Base-by-base conservation (phyloP, 2,888 invertebrate species). In the Anodontia alba region DNA sequence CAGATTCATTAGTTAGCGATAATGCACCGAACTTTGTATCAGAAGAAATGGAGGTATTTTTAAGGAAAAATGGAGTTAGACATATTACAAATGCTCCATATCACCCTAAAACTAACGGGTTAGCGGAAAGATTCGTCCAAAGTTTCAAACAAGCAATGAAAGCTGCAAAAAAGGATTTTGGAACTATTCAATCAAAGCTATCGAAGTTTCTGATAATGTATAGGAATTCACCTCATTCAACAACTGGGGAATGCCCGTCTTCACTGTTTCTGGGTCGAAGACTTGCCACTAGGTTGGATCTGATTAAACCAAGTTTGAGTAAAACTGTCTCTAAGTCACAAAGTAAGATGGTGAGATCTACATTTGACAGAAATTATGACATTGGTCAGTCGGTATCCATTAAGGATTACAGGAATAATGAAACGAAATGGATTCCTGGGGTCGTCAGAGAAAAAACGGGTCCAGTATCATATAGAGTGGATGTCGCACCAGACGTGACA, bases 61-160 rank as follows among this genome's bases (percentile, higher is more conserved):
- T 81, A 66, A 33, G 69, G 17, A 49, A 26, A 23, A 89, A 88
- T 72, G 83, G 86, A 12, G 79, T n/a, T n/a, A n/a, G n/a, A n/a
- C n/a, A n/a, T n/a, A n/a, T n/a, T n/a, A n/a, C n/a, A n/a, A n/a
- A n/a, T 87, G 83, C 86, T 31, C 84, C 85, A 20, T 87, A 85
- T 46, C 86, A 87, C 67, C 86, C 86, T 1, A 70, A 80, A 23
- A 86, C 87, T 17, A 87, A 86, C 72, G 84, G 87, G 38, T 67
- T 84, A 15, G 87, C 78, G 0, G 87, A 89, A 69, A 43, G 86
- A 26, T 81, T 87, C 43, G 86, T 88, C 3, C 81, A 83, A n/a
- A n/a, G n/a, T n/a, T n/a, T n/a, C n/a, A n/a, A n/a, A n/a, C n/a
- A n/a, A n/a, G n/a, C n/a, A n/a, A 75, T 87, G 33, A 82, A 82